Evolutionary conservation across 2,113 vertebrate genomes (phyloP).

Genomic region (Hydrolagus affinis): DNA sequence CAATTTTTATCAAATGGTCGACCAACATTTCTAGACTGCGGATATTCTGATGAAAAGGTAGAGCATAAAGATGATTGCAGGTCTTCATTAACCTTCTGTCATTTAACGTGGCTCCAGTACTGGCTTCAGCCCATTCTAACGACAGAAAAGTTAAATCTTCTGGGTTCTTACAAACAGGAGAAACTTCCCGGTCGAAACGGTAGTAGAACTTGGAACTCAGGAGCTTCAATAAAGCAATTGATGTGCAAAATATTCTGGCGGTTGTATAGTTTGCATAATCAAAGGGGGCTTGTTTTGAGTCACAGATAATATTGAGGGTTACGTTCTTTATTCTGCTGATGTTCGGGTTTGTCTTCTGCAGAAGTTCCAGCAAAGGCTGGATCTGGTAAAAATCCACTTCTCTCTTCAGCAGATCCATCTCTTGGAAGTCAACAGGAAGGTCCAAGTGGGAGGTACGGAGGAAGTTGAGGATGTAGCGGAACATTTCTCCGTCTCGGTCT

Average conservation of each 20-base stretch:
- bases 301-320: conserved; percentile 14
- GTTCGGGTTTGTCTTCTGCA: neutral
- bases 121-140: neutral
- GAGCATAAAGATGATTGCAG: neutral
- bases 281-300: neutral
- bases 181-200: neutral
- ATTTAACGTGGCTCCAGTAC: too few relatives aligned
- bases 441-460: conserved; percentile 27
- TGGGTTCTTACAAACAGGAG: neutral
- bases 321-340: neutral
- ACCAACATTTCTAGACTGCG: conserved; percentile 12
- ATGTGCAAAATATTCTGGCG: conserved; percentile 19
- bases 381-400: conserved; percentile 33
- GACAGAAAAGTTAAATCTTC: neutral
- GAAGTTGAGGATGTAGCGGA: conserved; percentile 30
- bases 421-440: conserved; percentile 27
- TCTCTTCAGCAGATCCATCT: conserved; percentile 27
- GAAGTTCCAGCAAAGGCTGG: conserved; percentile 23
- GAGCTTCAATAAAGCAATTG: neutral
- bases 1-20: conserved; percentile 7
- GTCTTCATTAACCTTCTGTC: neutral
- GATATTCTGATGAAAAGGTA: neutral
- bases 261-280: neutral
- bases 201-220: conserved; percentile 20
- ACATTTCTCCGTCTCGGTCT: conserved; percentile 30